Conservation (phyloP, 53 echinoderm and acorn worm genomes). For the Holothuria leucospilota region DNA sequence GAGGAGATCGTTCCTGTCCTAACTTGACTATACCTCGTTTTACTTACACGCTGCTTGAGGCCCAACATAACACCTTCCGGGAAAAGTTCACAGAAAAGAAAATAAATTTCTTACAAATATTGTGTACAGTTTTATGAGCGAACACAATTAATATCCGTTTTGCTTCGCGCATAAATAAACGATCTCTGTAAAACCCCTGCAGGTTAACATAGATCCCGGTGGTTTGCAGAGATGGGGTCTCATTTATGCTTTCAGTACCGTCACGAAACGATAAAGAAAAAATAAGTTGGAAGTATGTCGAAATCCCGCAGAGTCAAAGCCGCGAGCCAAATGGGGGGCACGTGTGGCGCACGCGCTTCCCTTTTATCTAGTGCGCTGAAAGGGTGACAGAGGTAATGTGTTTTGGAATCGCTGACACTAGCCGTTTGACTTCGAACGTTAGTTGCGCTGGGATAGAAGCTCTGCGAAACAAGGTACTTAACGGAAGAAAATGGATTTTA, state of each 20-base stretch:
- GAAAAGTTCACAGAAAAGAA: slow-evolving; percentile 13
- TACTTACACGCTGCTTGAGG: background rate
- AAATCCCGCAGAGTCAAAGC: slow-evolving; percentile 8
- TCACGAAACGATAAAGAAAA: no score
- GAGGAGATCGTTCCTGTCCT: background rate
- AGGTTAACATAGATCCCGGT: slow-evolving; percentile 24
- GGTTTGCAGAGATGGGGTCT: background rate
- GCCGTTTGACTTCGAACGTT: no score
- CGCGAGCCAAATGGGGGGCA: slow-evolving; percentile 44
- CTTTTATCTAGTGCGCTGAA: background rate
- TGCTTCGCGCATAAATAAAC: slow-evolving; percentile 33
- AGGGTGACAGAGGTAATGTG: no score
- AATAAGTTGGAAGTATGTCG: background rate
- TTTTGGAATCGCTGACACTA: no score
- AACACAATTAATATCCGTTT: slow-evolving; percentile 42
- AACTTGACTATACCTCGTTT: background rate
- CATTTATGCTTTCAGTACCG: no score
- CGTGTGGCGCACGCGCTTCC: slow-evolving; percentile 5
- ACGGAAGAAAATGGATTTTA: no score
- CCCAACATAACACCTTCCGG: slow-evolving; percentile 36
- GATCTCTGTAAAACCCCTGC: background rate
- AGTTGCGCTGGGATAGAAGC: no score
- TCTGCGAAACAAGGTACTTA: no score
- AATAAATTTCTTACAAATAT: slow-evolving; percentile 23
- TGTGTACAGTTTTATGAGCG: slow-evolving; percentile 16